Percentiles rank a stretch among this genome's conserved stretches.
Conservation (phyloP, 1,140 invertebrate genomes). For the Pteromalus puparum region DNA sequence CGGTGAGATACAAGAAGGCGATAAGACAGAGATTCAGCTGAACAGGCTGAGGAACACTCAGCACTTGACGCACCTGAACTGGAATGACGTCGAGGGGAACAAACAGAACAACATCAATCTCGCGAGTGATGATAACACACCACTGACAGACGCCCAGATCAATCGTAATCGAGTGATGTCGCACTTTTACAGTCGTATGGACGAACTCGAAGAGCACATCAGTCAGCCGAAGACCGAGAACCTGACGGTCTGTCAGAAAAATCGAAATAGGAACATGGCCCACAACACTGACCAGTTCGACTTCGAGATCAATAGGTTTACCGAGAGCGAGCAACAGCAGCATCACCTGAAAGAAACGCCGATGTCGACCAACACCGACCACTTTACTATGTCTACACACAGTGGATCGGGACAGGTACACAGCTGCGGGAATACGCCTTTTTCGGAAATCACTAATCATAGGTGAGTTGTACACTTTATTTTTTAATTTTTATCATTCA, state of each 20-base stretch:
- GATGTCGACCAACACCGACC: constrained; percentile 72
- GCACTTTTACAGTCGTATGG: constrained; percentile 41
- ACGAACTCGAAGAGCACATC: constrained; percentile 36
- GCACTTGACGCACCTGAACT: constrained; percentile 56
- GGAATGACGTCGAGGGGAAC: constrained; percentile 27
- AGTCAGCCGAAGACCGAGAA: constrained; percentile 5
- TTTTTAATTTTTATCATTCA: neutral
- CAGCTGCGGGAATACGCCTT: constrained; percentile 62
- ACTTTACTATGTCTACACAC: constrained; percentile 64
- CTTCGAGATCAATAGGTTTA: constrained; percentile 39
- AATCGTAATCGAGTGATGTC: constrained; percentile 58
- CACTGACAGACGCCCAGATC: constrained; percentile 50
- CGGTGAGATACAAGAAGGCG: neutral
- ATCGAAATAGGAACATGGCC: constrained; percentile 58
- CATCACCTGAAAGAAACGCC: constrained; percentile 60
- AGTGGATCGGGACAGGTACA: constrained; percentile 62
- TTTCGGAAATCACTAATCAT: constrained; percentile 56
- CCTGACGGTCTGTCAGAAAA: constrained; percentile 58
- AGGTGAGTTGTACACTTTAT: constrained; percentile 11
- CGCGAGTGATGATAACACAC: constrained; percentile 16
- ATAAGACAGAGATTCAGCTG: constrained; percentile 50
- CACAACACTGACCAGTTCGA: constrained; percentile 49
- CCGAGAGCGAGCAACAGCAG: constrained; percentile 6
- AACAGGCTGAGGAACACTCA: constrained; percentile 57
- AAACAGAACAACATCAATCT: neutral